A percentile compares a stretch with the other conserved stretches of the same genome.
Conservation (phyloP, 2,797 vertebrate species). For the Coccyzus lansbergi region DNA sequence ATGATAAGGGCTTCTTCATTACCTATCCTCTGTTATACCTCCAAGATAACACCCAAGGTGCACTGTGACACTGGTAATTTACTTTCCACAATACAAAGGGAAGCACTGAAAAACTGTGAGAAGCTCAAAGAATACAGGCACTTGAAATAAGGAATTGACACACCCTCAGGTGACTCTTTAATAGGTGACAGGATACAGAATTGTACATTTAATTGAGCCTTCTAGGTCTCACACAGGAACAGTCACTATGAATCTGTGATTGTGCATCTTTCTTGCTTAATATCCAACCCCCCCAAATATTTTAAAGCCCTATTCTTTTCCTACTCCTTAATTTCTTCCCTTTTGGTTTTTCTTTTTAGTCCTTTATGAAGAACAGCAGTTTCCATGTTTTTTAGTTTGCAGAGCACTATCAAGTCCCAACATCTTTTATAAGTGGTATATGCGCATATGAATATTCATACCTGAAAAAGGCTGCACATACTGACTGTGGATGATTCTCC, state of each 20-base stretch:
- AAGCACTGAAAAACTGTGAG: background rate
- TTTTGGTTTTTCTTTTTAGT: background rate
- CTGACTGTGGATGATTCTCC: background rate
- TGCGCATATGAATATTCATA: background rate
- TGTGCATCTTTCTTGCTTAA: background rate
- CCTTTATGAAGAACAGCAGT: background rate
- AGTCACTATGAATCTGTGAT: background rate
- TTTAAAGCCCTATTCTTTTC: background rate
- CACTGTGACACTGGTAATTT: background rate
- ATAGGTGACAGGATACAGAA: background rate
- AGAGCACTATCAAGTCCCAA: background rate
- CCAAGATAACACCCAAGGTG: fast-evolving
- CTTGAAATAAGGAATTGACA: background rate
- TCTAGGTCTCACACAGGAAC: background rate
- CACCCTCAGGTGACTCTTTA: background rate
- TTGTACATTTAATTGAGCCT: background rate
- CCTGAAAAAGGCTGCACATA: background rate
- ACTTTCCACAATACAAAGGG: background rate
- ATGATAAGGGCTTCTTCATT: background rate
- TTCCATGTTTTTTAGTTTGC: background rate
- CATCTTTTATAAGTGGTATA: fast-evolving
- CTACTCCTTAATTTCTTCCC: background rate
- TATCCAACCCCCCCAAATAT: background rate
- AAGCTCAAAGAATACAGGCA: background rate
- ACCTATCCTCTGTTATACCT: background rate